A percentile compares a stretch with the other conserved stretches of the same genome.
phyloP scores from a whole-genome alignment of 2,113 vertebrate genomes.

The Ascaphus truei region DNA sequence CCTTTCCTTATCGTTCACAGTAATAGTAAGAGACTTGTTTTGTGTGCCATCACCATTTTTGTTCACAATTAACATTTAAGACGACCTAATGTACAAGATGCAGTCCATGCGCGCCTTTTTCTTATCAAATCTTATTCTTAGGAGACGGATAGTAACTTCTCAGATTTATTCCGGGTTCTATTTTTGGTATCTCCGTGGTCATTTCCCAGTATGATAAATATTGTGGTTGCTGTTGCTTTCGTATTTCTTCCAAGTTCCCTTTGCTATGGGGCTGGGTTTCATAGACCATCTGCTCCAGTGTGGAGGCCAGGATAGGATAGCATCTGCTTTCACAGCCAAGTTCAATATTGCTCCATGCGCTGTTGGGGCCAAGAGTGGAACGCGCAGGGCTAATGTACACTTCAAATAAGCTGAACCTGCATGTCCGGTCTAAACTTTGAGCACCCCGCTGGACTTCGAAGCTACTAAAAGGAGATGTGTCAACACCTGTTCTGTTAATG shows the following conservation, averaged over 20 bases:
- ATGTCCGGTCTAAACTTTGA: not conserved
- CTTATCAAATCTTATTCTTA: too few relatives aligned
- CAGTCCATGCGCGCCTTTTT: too few relatives aligned
- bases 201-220: not conserved
- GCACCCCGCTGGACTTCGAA: not conserved
- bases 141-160: too few relatives aligned
- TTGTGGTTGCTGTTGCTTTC: not conserved
- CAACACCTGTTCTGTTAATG: slow-evolving; percentile 1
- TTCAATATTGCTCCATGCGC: slow-evolving; percentile 6
- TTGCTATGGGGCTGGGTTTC: not conserved
- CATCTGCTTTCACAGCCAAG: not conserved
- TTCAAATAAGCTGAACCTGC: too few relatives aligned
- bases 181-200: too few relatives aligned
- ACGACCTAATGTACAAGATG: too few relatives aligned
- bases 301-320: not conserved
- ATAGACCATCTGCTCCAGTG: not conserved
- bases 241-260: too few relatives aligned
- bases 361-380: not conserved
- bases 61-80: too few relatives aligned
- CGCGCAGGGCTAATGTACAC: not conserved
- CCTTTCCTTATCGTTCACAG: too few relatives aligned
- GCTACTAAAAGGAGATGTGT: not conserved
- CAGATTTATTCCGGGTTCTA: too few relatives aligned
- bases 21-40: too few relatives aligned
- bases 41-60: too few relatives aligned